These are phyloP conservation scores for Babyrousa celebensis DNA, from an alignment of 2,797 vertebrate genomes.

Conservation along the genomic window DNA sequence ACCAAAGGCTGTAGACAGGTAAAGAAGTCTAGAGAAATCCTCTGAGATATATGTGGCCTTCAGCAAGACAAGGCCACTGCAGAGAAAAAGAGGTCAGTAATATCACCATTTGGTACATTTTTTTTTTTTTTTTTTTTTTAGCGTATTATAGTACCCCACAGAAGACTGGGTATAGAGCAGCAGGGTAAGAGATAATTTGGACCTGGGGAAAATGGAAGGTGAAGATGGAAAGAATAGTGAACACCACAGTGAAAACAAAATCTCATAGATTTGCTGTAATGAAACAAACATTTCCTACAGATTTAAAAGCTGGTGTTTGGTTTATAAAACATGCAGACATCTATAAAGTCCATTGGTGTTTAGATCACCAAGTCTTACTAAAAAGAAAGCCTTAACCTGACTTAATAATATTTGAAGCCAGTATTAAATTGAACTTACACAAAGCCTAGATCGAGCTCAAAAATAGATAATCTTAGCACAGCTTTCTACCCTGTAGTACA, in stretches of 20 bases:
- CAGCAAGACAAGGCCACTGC: neutral
- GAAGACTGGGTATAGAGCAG: neutral
- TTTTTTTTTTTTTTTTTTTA: neutral
- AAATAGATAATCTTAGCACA: neutral
- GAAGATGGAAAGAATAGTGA: neutral
- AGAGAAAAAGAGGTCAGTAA: neutral
- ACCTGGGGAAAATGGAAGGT: neutral
- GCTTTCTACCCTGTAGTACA: neutral
- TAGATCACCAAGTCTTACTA: neutral
- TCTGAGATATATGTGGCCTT: neutral
- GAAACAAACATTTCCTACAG: neutral
- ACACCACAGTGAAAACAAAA: neutral
- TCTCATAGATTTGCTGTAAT: neutral
- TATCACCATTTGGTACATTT: fast-evolving
- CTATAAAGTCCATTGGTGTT: neutral
- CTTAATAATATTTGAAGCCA: neutral
- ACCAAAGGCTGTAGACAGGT: neutral
- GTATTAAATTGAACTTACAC: neutral
- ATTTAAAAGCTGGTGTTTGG: neutral
- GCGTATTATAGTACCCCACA: neutral
- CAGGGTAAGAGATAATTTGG: neutral
- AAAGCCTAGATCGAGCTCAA: neutral
- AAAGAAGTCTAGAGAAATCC: neutral
- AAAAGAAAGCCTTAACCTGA: neutral
- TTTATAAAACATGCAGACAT: neutral